phyloP scores from a whole-genome alignment of 1,140 invertebrate genomes.

The Leptopilina boulardi region DNA sequence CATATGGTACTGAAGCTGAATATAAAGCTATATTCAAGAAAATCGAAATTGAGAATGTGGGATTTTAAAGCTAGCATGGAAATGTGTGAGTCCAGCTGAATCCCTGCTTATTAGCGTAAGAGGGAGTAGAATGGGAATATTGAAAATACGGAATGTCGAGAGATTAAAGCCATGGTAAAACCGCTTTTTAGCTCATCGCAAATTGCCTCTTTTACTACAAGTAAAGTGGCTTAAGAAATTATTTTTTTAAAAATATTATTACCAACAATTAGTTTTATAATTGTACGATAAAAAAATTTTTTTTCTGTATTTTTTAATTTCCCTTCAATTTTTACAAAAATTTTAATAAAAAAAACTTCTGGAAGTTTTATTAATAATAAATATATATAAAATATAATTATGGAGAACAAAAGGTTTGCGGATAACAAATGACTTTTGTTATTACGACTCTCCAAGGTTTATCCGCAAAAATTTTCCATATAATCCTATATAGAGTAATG shows the following conservation, averaged over 20 bases:
- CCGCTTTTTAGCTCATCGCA: slow-evolving; percentile 7
- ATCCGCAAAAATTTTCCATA: background rate
- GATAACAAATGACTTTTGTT: background rate
- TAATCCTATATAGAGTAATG: background rate
- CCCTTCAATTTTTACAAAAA: too few species aligned
- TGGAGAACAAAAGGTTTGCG: too few species aligned
- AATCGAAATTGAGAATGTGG: slow-evolving; percentile 43
- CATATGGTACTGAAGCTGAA: background rate
- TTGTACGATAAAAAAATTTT: too few species aligned
- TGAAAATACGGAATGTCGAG: slow-evolving; percentile 14
- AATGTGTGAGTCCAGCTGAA: slow-evolving; percentile 34
- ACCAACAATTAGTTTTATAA: background rate
- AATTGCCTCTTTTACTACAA: background rate
- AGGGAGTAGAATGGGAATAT: background rate
- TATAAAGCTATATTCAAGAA: background rate
- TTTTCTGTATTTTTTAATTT: too few species aligned
- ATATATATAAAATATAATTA: too few species aligned
- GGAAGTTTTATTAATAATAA: too few species aligned
- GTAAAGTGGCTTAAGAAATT: background rate
- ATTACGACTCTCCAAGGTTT: too few species aligned
- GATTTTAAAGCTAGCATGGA: slow-evolving; percentile 46
- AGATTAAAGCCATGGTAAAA: background rate
- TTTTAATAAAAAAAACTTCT: too few species aligned
- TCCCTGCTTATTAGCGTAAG: slow-evolving; percentile 40
- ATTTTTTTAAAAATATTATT: background rate